Base-by-base conservation (phyloP, 2,797 vertebrate species). In the Crenuchus spilurus region DNA sequence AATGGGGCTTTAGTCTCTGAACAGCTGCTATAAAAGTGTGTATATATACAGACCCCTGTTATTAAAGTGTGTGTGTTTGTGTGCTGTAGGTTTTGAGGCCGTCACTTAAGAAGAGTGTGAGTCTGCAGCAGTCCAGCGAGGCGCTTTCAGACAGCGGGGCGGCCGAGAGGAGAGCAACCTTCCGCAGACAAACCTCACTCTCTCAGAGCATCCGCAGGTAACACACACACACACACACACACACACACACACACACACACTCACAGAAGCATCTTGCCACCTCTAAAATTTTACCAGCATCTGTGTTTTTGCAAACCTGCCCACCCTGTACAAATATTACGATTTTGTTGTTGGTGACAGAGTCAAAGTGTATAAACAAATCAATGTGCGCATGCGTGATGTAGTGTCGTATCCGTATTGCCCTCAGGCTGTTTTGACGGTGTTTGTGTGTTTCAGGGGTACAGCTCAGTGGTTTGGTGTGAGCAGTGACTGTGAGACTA, bases 131-230 rank as follows among this genome's bases (percentile, higher is more conserved):
- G 44, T 82, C 92, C 0, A 83, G 70, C 6, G 88, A 86, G 0
- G 80, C 24, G 2, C 51, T 76, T 24, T 74, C 77, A 0, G 88
- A 90, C 16, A 90, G 84, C 69, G 85, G 83, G 42, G 76, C 67
- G 11, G 24, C 48, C 85, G 91, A 92, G 0, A 83, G 90, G 63
- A 77, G 68, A 37, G 83, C 90, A 0, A 88, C 88, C 57, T 93
- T 96, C 76, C 88, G 83, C 7, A 88, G 96, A 68, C 95, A 97
- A 84, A 93, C 95, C 0, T 98, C 96, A 1, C 89, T 99, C 46
- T 95, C 97, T 20, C 96, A 98, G 85, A 98, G 95, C 86, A 98
- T 99, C 80, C 94, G 94, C 87, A 97, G 86, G 97, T 98, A 88
- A 94, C 20, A 82, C 54, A 30, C 62, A 33, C 63, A 54, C 14